phyloP scores from a whole-genome alignment of 2,888 invertebrate species.

The Protodeltote pygarga region DNA sequence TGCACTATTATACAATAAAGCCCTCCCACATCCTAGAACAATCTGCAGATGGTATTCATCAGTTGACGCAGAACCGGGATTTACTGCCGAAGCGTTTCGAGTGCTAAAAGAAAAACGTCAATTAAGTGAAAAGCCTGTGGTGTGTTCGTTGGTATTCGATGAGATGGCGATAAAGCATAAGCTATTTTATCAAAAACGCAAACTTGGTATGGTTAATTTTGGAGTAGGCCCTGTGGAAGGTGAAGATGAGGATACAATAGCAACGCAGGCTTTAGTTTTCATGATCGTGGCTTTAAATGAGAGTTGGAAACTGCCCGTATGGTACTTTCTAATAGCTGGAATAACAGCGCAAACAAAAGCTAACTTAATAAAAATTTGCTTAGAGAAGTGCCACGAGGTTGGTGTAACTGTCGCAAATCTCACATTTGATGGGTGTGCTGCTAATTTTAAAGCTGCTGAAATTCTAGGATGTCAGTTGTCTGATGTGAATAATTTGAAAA shows the following conservation, averaged over 20 bases:
- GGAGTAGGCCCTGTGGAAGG: too few species aligned
- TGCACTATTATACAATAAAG: too few species aligned
- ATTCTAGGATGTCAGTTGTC: too few species aligned
- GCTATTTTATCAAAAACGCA: neutral
- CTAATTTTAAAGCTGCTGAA: too few species aligned
- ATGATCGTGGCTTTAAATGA: neutral
- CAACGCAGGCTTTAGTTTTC: too few species aligned
- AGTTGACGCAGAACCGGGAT: conserved; percentile 6
- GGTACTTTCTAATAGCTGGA: neutral
- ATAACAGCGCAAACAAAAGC: neutral
- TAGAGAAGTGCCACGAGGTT: neutral
- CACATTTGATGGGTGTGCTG: conserved; percentile 5
- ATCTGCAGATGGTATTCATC: too few species aligned
- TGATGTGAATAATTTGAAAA: too few species aligned
- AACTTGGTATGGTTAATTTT: neutral
- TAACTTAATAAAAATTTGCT: neutral
- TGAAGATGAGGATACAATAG: too few species aligned
- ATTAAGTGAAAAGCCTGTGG: neutral
- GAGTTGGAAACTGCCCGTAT: conserved; percentile 1
- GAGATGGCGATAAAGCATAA: conserved; percentile 12
- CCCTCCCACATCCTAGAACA: too few species aligned
- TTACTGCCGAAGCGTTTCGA: conserved; percentile 6
- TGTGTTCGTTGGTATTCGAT: conserved; percentile 3
- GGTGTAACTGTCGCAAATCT: neutral
- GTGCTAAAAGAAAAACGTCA: conserved; percentile 2